phyloP scores from a whole-genome alignment of 2,113 vertebrate genomes.

The Toxostoma redivivum region DNA sequence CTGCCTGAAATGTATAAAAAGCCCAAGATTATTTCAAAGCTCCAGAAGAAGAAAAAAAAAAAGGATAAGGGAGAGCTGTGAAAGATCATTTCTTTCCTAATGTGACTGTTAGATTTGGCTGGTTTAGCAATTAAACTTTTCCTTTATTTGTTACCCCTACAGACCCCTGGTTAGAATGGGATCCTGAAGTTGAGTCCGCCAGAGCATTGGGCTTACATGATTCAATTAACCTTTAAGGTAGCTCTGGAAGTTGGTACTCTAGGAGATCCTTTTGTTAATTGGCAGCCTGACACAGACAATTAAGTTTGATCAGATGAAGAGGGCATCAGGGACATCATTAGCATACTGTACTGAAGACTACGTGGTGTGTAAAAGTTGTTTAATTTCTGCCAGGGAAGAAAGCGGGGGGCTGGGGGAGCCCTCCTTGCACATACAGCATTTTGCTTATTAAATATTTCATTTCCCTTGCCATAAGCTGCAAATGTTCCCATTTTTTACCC shows the following conservation, averaged over 20 bases:
- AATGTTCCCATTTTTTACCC: conserved; percentile 14
- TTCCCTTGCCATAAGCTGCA: conserved; percentile 20
- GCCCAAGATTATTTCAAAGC: background rate
- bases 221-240: conserved; percentile 85
- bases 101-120: conserved; percentile 4
- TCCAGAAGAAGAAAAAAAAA: background rate
- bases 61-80: background rate
- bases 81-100: conserved; percentile 40
- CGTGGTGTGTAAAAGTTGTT: conserved; percentile 76
- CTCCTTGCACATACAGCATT: conserved; percentile 11
- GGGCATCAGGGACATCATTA: conserved; percentile 78
- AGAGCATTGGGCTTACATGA: conserved; percentile 73
- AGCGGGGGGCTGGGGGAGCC: conserved; percentile 46
- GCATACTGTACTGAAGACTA: conserved; percentile 77
- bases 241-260: conserved; percentile 74
- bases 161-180: conserved; percentile 61
- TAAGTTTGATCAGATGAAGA: conserved; percentile 81
- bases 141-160: conserved; percentile 61
- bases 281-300: conserved; percentile 82
- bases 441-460: conserved; percentile 68
- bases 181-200: conserved; percentile 68
- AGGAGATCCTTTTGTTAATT: conserved; percentile 78
- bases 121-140: conserved; percentile 56
- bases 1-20: background rate
- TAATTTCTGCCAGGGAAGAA: conserved; percentile 75